Evolutionary conservation across 2,113 vertebrate species (phyloP).

Genomic region (Rhagologus leucostigma): DNA sequence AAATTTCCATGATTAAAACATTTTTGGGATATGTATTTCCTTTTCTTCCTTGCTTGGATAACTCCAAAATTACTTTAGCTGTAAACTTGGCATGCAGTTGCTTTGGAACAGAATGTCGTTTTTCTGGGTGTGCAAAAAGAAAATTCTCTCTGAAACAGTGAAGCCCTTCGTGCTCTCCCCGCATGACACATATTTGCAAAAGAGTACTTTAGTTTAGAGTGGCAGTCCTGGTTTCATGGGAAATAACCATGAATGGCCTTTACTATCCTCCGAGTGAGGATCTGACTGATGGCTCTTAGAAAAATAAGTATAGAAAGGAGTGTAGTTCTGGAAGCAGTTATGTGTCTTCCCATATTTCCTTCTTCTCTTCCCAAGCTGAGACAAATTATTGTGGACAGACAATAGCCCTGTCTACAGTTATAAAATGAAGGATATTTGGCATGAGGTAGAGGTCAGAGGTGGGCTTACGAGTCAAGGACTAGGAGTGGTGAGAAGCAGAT

Average conservation of each 20-base stretch:
- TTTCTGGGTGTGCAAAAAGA: background rate
- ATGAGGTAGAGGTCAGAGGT: background rate
- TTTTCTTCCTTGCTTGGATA: background rate
- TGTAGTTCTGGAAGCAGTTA: background rate
- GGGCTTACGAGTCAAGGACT: background rate
- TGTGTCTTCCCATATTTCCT: background rate
- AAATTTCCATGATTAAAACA: background rate
- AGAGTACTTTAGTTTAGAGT: background rate
- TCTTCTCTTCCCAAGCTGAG: background rate
- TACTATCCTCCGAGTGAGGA: background rate
- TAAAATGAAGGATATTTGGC: background rate
- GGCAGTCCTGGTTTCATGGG: background rate
- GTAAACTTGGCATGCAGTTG: background rate
- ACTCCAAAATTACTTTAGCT: background rate
- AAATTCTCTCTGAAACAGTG: background rate
- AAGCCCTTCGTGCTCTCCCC: background rate
- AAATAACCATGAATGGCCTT: background rate
- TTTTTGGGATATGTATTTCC: background rate
- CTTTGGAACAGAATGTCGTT: background rate
- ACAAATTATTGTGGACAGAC: background rate
- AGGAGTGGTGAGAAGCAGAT: background rate
- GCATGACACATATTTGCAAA: background rate
- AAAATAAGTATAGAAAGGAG: background rate
- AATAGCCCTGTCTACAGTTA: background rate
- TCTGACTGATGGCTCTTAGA: background rate